Conservation (phyloP, 2,797 vertebrate genomes). For the Lateolabrax maculatus region DNA sequence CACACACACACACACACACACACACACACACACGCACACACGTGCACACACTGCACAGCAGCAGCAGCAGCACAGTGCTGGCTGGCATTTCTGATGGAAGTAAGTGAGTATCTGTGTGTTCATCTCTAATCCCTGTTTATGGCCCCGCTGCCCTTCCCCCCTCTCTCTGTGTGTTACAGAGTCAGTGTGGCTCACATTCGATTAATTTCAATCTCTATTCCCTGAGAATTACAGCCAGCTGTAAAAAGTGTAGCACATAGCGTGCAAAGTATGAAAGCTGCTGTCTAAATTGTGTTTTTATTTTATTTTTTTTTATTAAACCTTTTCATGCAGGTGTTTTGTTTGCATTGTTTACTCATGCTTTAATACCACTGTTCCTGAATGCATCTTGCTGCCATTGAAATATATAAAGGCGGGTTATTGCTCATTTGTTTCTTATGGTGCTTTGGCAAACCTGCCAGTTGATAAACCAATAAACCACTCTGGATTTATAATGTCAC, state of each 20-base stretch:
- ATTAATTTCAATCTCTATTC: constrained; percentile 62
- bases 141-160: constrained; percentile 57
- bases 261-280: constrained; percentile 41
- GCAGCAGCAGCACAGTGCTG: constrained; percentile 47
- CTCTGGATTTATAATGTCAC: constrained; percentile 60
- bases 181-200: constrained; percentile 35
- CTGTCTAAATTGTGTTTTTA: constrained; percentile 47
- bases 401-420: constrained; percentile 47
- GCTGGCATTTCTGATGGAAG: constrained; percentile 65
- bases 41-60: constrained; percentile 8
- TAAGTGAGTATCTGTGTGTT: constrained; percentile 69
- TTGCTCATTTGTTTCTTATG: constrained; percentile 68
- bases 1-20: background rate
- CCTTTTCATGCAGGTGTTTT: constrained; percentile 47
- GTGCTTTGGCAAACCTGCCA: constrained; percentile 81
- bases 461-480: constrained; percentile 78
- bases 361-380: constrained; percentile 59
- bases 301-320: constrained; percentile 55
- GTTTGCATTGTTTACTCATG: constrained; percentile 57
- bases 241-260: constrained; percentile 34
- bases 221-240: constrained; percentile 50
- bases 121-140: constrained; percentile 81
- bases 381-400: constrained; percentile 60
- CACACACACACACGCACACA: constrained; percentile 9
- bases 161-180: constrained; percentile 22